Evolutionary conservation across 2,888 invertebrate genomes (phyloP).

Genomic region (Polymixis lichenea): DNA sequence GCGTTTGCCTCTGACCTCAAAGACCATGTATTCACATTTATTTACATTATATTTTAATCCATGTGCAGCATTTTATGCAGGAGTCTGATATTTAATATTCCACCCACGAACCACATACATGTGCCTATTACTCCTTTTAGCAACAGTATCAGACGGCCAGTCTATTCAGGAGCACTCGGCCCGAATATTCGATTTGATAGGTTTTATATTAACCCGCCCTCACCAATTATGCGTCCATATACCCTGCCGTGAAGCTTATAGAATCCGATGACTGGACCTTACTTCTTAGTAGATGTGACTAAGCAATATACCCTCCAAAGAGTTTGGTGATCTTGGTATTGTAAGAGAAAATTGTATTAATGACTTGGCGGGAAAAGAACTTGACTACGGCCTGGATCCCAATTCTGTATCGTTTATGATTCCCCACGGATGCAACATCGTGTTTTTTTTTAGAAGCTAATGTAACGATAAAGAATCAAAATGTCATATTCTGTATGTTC

Average conservation of each 20-base stretch:
- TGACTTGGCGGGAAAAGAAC: constrained; percentile 33
- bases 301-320: constrained; percentile 45
- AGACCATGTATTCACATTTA: no score
- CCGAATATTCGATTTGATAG: constrained; percentile 66
- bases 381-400: not conserved
- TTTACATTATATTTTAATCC: no score
- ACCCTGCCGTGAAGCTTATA: constrained; percentile 46
- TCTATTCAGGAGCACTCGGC: constrained; percentile 65
- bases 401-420: no score
- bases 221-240: constrained; percentile 67
- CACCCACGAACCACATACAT: constrained; percentile 33
- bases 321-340: constrained; percentile 39
- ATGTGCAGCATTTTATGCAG: no score
- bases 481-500: no score
- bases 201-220: constrained; percentile 62
- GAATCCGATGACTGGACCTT: constrained; percentile 46
- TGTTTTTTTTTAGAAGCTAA: no score
- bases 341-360: constrained; percentile 40
- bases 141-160: constrained; percentile 59
- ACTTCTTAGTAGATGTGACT: constrained; percentile 49
- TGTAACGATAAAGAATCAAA: no score
- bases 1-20: no score
- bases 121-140: constrained; percentile 55
- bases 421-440: no score
- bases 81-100: constrained; percentile 47